Base-by-base conservation (phyloP, 2,888 invertebrate species). In the Torymus aiolomorphi region DNA sequence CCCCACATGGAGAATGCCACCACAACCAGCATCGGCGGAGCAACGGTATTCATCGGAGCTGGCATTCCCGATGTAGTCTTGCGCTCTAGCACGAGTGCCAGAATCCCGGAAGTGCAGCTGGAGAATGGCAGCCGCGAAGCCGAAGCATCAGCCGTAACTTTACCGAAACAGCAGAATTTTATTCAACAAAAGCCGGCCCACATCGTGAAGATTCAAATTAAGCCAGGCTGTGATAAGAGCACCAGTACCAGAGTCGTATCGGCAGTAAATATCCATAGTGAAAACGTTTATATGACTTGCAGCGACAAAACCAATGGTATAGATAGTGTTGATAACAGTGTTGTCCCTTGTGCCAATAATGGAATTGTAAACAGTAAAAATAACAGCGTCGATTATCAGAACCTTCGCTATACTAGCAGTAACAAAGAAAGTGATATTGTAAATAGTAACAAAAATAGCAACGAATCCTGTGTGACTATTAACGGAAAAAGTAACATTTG, bases 191-290 rank as follows among this genome's bases (percentile, higher is more conserved):
- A 63, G 57, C 18, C 81, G 61, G 16, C 82, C 84, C 94, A 94
- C 91, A 94, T 95, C 86, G 94, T 95, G 83, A 95, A 94, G 85
- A 95, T 95, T 87, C 92, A 93, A 88, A 94, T 95, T 89, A 94
- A 94, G 89, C 94, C 94, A 16, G 92, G 93, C 83, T 89, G 92
- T 56, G 92, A 92, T 74, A 84, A 84, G 16, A 84, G 85, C 49
- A 86, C 88, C 42, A 88, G 76, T 87, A 87, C 20, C 84, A 86
- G 51, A 86, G 86, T 82, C 82, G 84, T 75, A 84, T 84, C 74
- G 72, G 81, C 81, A 72, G 81, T 16, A 62, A 82, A 61, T 78
- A 82, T 82, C 3, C 82, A 79, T 67, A 67, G 67, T 13, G 79
- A 71, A 10, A 73, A 66, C 42, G 42, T n/a, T 59, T 49, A 63